Evolutionary conservation across 2,888 invertebrate genomes (phyloP).

Genomic region (Chloroclystis v-ata): DNA sequence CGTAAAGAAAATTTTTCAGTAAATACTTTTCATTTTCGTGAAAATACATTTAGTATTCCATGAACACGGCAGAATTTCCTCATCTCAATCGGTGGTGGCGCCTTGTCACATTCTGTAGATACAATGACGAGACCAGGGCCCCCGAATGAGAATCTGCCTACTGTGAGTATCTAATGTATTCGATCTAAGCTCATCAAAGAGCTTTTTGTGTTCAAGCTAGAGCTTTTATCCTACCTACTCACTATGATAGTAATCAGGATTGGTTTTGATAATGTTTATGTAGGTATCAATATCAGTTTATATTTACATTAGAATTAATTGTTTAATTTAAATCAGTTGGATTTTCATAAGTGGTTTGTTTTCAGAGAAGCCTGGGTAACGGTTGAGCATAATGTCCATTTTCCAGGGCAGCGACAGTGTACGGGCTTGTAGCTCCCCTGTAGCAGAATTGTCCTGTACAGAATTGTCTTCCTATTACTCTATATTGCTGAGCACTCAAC

Average conservation of each 20-base stretch:
- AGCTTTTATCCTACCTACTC: no score
- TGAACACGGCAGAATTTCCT: constrained; percentile 35
- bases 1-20: not conserved
- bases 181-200: not conserved
- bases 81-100: constrained; percentile 27
- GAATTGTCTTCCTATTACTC: no score
- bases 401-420: constrained; percentile 68
- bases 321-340: no score
- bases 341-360: constrained; percentile 23
- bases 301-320: no score
- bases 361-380: constrained; percentile 26
- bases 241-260: no score
- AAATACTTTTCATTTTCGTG: constrained; percentile 30
- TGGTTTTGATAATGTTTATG: no score
- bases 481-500: no score
- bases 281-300: no score
- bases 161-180: constrained; percentile 48
- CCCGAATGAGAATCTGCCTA: constrained; percentile 84
- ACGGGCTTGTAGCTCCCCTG: constrained; percentile 37
- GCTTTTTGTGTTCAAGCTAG: not conserved
- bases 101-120: constrained; percentile 25
- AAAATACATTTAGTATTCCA: constrained; percentile 57
- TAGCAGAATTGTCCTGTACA: not conserved
- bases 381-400: constrained; percentile 54
- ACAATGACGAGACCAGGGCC: constrained; percentile 80